Evolutionary conservation across 2,797 vertebrate genomes (phyloP).

Genomic region (Balearica regulorum): DNA sequence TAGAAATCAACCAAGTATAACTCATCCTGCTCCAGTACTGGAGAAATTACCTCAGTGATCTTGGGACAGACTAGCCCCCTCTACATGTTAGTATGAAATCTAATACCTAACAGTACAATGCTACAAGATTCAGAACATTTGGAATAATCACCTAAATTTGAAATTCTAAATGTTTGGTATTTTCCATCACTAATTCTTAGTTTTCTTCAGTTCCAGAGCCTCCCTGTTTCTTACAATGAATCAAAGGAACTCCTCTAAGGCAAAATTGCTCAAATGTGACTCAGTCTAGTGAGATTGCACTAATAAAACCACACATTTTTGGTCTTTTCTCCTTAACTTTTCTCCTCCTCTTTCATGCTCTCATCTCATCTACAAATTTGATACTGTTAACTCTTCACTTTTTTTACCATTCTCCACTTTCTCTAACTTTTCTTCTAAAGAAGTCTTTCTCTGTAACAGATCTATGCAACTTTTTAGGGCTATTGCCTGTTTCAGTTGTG

Average conservation of each 20-base stretch:
- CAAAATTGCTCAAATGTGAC: slow-evolving; percentile 21
- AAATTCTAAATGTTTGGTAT: slow-evolving; percentile 12
- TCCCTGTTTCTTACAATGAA: slow-evolving; percentile 6
- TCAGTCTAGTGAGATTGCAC: slow-evolving; percentile 3
- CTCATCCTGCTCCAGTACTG: background rate
- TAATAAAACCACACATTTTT: background rate
- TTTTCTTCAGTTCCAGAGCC: background rate
- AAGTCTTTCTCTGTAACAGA: background rate
- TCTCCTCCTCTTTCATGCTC: background rate
- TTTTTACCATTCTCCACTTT: background rate
- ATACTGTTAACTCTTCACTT: background rate
- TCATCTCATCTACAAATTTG: background rate
- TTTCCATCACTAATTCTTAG: slow-evolving; percentile 10
- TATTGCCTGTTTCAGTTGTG: background rate
- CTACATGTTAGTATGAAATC: background rate
- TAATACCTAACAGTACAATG: background rate
- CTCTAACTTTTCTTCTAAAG: background rate
- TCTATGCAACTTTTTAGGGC: background rate
- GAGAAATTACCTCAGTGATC: background rate
- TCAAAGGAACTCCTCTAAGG: slow-evolving; percentile 30
- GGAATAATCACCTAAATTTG: background rate
- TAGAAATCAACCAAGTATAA: background rate
- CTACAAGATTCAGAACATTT: background rate
- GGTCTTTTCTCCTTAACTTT: background rate
- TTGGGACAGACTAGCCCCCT: background rate